Conservation (phyloP, 2,113 vertebrate species). For the Ammodramus savannarum region DNA sequence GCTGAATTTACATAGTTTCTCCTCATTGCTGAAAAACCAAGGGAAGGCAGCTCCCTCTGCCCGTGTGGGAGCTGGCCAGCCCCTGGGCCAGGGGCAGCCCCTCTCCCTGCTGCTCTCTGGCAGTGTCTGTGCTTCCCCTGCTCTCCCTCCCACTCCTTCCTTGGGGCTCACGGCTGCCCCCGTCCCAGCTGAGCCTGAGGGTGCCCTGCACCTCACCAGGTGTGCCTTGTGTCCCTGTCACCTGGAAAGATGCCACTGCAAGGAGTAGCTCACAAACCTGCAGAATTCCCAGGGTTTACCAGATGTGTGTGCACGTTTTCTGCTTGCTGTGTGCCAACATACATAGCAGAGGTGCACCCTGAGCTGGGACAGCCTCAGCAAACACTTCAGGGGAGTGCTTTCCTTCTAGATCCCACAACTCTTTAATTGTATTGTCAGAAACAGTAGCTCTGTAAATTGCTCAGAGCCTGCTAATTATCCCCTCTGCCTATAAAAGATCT, state of each 20-base stretch:
- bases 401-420: background rate
- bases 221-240: background rate
- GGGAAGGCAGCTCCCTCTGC: background rate
- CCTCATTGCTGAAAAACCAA: background rate
- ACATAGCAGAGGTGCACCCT: background rate
- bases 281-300: rapidly evolving
- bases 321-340: background rate
- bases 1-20: background rate
- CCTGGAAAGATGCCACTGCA: background rate
- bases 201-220: background rate
- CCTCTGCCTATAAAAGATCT: background rate
- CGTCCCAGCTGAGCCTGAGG: rapidly evolving
- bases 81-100: rapidly evolving
- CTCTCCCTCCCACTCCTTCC: rapidly evolving
- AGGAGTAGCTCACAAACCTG: background rate
- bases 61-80: background rate
- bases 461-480: background rate
- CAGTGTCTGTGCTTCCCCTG: background rate
- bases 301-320: rapidly evolving
- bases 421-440: background rate
- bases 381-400: background rate
- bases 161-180: rapidly evolving
- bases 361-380: background rate
- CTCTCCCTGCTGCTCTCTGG: rapidly evolving
- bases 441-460: background rate